phyloP scores from a whole-genome alignment of 2,888 invertebrate genomes.

The Reticulitermes lucifugus region DNA sequence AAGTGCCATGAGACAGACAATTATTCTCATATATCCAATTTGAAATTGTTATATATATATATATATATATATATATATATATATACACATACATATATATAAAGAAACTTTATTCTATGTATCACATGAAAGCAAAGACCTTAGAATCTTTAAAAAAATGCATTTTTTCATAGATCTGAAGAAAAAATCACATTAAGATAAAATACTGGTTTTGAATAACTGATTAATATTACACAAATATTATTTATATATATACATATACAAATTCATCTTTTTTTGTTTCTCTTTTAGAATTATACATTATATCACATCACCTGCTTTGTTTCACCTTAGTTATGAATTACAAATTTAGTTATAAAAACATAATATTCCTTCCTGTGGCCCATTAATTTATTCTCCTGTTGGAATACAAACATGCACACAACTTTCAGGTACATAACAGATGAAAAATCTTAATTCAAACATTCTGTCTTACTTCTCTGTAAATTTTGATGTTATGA shows the following conservation, averaged over 20 bases:
- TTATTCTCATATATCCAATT: background rate
- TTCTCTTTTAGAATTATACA: slow-evolving; percentile 24
- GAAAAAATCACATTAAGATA: slow-evolving; percentile 5
- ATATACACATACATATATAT: background rate
- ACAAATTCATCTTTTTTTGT: background rate
- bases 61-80: background rate
- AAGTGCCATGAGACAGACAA: background rate
- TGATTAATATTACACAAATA: slow-evolving; percentile 18
- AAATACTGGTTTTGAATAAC: slow-evolving; percentile 19
- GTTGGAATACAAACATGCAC: slow-evolving; percentile 17
- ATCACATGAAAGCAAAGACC: slow-evolving; percentile 1
- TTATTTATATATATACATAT: background rate
- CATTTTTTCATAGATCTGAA: background rate
- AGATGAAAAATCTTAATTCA: background rate
- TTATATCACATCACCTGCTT: slow-evolving; percentile 24
- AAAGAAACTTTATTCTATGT: background rate
- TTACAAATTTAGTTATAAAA: slow-evolving; percentile 14
- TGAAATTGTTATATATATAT: background rate
- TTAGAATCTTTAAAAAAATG: background rate
- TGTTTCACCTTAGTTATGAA: background rate
- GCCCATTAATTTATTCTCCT: slow-evolving; percentile 6
- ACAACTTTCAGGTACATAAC: background rate
- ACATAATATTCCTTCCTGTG: background rate
- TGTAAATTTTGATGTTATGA: background rate
- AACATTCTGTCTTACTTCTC: background rate